Conservation (phyloP, 2,797 vertebrate genomes). For the Eptatretus atami region DNA sequence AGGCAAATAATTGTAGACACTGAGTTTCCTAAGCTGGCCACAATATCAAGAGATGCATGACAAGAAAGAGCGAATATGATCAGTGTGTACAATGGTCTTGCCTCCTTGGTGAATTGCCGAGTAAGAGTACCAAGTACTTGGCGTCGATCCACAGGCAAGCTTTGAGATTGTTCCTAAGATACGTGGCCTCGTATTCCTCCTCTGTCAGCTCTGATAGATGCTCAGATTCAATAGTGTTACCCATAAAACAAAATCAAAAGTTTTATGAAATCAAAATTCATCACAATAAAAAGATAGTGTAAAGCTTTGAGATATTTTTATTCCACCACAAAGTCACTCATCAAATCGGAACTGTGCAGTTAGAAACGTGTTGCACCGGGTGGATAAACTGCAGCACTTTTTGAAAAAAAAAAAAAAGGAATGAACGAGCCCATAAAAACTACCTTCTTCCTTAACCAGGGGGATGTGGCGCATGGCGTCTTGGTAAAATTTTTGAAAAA, state of each 20-base stretch:
- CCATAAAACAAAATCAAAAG: constrained; percentile 14
- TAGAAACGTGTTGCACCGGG: background rate
- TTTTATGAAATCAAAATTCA: too few relatives aligned
- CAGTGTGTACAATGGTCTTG: constrained; percentile 11
- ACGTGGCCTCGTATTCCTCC: constrained; percentile 84
- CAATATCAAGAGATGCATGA: too few relatives aligned
- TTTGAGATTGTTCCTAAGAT: constrained; percentile 60
- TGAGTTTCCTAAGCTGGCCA: too few relatives aligned
- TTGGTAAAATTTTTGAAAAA: too few relatives aligned
- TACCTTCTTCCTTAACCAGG: too few relatives aligned
- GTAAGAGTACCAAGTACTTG: constrained; percentile 95
- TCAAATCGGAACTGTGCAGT: background rate
- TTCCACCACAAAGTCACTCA: background rate
- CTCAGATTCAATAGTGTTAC: constrained; percentile 62
- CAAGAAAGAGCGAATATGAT: too few relatives aligned
- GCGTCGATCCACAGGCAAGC: constrained; percentile 95
- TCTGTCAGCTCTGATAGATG: constrained; percentile 83
- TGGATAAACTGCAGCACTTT: too few relatives aligned
- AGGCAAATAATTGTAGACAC: background rate
- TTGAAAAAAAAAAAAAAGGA: too few relatives aligned
- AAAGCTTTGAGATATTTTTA: background rate
- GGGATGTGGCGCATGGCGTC: too few relatives aligned
- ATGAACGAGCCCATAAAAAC: too few relatives aligned
- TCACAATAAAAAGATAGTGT: background rate
- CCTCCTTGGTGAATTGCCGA: constrained; percentile 73